A percentile compares a stretch with the other conserved stretches of the same genome.
Evolutionary conservation across 2,888 invertebrate genomes (phyloP).

Genomic region (Diarsia mendica): DNA sequence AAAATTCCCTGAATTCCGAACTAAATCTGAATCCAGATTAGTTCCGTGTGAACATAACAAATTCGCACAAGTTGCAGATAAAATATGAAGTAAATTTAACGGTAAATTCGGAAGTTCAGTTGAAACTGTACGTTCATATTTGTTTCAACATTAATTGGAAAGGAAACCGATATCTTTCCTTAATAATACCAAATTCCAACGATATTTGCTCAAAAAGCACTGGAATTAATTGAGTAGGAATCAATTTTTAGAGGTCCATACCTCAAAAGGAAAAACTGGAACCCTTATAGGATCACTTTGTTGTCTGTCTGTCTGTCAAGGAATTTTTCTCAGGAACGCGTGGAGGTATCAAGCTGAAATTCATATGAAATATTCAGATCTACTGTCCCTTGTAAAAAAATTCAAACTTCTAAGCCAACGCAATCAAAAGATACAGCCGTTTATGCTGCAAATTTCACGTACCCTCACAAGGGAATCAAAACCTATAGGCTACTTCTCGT

Average conservation of each 20-base stretch:
- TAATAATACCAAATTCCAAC: neutral
- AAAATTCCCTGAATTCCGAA: neutral
- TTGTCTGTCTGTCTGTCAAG: no score
- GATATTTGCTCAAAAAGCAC: neutral
- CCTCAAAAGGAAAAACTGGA: no score
- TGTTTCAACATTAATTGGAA: neutral
- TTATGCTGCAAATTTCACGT: no score
- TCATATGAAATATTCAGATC: no score
- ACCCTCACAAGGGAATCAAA: no score
- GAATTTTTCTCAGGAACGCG: no score
- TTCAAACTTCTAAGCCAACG: no score
- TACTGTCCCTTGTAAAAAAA: no score
- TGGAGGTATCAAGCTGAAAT: no score
- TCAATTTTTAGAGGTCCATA: neutral
- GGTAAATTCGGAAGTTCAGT: neutral
- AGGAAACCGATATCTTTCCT: neutral
- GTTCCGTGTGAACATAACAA: neutral
- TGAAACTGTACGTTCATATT: constrained; percentile 27
- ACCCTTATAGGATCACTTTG: no score
- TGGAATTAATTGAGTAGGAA: neutral
- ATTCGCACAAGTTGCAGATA: neutral
- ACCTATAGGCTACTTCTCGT: no score
- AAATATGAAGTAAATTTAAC: neutral
- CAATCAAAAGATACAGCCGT: no score
- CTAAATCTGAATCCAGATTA: neutral